Evolutionary conservation across 1,140 invertebrate genomes (phyloP), one percentile per base, ranked within the genome.

Genomic region (Drosophila burlai): DNA sequence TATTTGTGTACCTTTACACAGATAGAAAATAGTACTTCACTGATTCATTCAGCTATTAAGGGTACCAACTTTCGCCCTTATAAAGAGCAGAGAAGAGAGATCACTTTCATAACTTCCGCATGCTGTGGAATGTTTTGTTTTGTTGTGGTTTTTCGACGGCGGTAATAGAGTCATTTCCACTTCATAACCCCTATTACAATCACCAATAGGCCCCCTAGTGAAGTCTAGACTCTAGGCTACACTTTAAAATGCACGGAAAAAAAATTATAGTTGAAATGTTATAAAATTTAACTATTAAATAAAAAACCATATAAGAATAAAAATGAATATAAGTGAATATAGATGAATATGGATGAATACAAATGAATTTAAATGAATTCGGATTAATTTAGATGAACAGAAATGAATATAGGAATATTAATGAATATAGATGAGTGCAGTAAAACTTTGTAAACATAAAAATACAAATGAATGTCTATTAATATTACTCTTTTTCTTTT

Each of bases 51-150:
- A 15, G 7, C 8, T 26, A 24, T 18, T 31, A 31, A n/a, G 42
- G 15, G 13, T 47, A 24, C 42, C 42, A 24, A 60, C 40, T 62
- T 43, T 65, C 57, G 24, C 63, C 63, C 63, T 65, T 62, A 65
- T 62, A 26, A 63, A 36, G 29, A 4, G 4, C 8, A 49, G 5
- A 49, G 16, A 9, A 46, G 18, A 38, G 31, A n/a, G 21, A 62
- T 66, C 31, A 66, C 58, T 66, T 66, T 42, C 58, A 63, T 38
- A 18, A 69, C 66, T 69, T 69, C 67, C 47, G 67, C 61, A 18
- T 69, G 29, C 29, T 68, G 60, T 64, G 45, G 62, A 43, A 65
- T 64, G 21, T 46, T 54, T 52, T 63, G 29, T 46, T 45, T 65
- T 54, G 47, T 54, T 40, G 66, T 43, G 61, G 60, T 55, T 71